Evolutionary conservation across 2,113 vertebrate species (phyloP).

Genomic region (Piprites chloris): DNA sequence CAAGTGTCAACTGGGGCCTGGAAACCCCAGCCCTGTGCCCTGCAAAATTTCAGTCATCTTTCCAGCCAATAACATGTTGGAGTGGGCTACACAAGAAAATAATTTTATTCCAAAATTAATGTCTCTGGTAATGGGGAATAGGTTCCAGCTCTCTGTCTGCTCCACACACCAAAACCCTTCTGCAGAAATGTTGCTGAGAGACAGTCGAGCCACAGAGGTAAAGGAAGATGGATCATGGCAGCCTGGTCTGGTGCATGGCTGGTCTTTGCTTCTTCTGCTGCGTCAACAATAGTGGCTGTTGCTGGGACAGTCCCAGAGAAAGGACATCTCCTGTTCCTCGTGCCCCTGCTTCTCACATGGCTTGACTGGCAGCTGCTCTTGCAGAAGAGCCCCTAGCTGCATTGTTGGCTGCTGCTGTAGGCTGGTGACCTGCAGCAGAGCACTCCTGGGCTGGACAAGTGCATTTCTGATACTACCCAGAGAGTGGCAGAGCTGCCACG

Average conservation of each 20-base stretch:
- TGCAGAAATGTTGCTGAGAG: neutral
- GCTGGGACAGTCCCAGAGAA: neutral
- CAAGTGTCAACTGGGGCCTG: neutral
- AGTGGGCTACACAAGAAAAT: neutral
- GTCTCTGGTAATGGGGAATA: neutral
- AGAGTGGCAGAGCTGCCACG: neutral
- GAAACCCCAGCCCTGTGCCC: neutral
- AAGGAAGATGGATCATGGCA: fast-evolving
- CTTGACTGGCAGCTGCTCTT: neutral
- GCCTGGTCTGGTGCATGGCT: fast-evolving
- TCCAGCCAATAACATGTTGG: neutral
- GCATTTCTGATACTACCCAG: neutral
- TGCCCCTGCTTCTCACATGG: fast-evolving
- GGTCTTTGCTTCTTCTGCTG: neutral
- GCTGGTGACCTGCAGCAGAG: neutral
- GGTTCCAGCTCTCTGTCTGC: neutral
- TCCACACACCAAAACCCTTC: fast-evolving
- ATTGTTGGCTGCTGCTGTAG: neutral
- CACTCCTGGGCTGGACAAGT: neutral
- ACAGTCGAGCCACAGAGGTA: neutral
- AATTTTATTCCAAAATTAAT: neutral
- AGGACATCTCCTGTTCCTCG: neutral
- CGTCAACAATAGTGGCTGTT: fast-evolving
- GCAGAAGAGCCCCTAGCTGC: too few species aligned
- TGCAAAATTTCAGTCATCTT: neutral